Evolutionary conservation across 2,888 invertebrate species (phyloP).

Genomic region (Ephialtes manifestator): DNA sequence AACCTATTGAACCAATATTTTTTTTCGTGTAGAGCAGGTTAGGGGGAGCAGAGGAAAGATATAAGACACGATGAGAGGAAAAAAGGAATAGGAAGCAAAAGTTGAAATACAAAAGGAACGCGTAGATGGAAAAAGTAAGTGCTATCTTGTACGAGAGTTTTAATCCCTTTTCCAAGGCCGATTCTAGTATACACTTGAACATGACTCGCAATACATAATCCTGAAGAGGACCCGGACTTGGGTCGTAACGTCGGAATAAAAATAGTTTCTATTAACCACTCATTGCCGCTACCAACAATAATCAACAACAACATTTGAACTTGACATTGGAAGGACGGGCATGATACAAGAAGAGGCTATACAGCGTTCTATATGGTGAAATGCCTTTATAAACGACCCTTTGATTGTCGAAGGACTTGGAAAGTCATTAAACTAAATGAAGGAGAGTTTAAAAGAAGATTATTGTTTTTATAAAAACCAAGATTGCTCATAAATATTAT

Average conservation of each 20-base stretch:
- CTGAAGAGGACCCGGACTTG: too few relatives aligned
- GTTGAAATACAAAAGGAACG: conserved; percentile 51
- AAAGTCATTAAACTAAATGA: conserved; percentile 29
- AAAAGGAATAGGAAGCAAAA: conserved; percentile 41
- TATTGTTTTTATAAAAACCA: conserved; percentile 22
- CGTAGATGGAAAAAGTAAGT: conserved; percentile 24
- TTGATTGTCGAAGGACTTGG: conserved; percentile 32
- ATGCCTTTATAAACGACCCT: background rate
- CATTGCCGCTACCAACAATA: too few relatives aligned
- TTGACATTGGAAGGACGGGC: too few relatives aligned
- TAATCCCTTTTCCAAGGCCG: too few relatives aligned
- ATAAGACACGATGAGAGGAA: conserved; percentile 25
- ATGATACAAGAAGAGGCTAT: too few relatives aligned
- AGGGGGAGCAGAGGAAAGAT: background rate
- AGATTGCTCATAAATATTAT: background rate
- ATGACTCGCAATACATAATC: too few relatives aligned
- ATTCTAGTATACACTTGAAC: too few relatives aligned
- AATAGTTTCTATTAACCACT: too few relatives aligned
- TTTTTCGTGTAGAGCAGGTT: background rate
- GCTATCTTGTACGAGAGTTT: conserved; percentile 12
- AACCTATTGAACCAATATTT: too few relatives aligned
- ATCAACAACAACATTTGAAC: too few relatives aligned
- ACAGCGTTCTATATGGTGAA: too few relatives aligned
- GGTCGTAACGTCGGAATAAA: too few relatives aligned
- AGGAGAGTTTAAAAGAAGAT: background rate